Percentiles rank a stretch among this genome's conserved stretches.
Conservation (phyloP, 2,797 vertebrate genomes). For the Clarias platycephalus region DNA sequence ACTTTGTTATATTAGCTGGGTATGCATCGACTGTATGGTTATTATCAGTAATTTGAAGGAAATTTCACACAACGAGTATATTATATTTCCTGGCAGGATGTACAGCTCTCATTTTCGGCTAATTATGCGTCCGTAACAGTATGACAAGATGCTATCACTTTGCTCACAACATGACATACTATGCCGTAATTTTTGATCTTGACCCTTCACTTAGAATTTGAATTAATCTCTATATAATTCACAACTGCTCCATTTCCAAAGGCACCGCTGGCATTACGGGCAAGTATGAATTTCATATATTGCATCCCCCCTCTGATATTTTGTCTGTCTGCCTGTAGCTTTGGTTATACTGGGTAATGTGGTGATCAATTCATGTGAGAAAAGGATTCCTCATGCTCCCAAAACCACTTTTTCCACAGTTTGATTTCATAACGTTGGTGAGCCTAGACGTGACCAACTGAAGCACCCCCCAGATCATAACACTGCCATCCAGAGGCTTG, state of each 20-base stretch:
- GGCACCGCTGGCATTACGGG: background rate
- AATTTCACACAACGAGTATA: slow-evolving; percentile 30
- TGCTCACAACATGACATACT: slow-evolving; percentile 31
- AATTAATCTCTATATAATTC: slow-evolving; percentile 33
- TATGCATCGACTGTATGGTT: slow-evolving; percentile 46
- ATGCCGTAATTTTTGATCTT: slow-evolving; percentile 15
- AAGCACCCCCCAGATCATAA: too few species aligned
- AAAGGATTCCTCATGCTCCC: too few species aligned
- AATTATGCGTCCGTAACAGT: slow-evolving; percentile 26
- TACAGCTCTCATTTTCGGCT: slow-evolving; percentile 26
- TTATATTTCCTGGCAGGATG: slow-evolving; percentile 41
- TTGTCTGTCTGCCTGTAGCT: too few species aligned
- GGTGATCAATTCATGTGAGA: too few species aligned
- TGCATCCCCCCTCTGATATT: too few species aligned
- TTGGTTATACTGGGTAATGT: too few species aligned
- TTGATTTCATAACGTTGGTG: too few species aligned
- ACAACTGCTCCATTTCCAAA: background rate
- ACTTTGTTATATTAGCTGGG: slow-evolving; percentile 33
- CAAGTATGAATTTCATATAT: background rate
- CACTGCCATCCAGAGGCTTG: too few species aligned
- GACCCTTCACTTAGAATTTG: slow-evolving; percentile 1
- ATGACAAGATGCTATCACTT: slow-evolving; percentile 15
- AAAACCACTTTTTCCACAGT: too few species aligned
- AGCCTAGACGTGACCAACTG: too few species aligned
- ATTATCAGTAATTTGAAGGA: slow-evolving; percentile 47